Evolutionary conservation across 2,113 vertebrate genomes (phyloP).

Genomic region (Eurystomus gularis): DNA sequence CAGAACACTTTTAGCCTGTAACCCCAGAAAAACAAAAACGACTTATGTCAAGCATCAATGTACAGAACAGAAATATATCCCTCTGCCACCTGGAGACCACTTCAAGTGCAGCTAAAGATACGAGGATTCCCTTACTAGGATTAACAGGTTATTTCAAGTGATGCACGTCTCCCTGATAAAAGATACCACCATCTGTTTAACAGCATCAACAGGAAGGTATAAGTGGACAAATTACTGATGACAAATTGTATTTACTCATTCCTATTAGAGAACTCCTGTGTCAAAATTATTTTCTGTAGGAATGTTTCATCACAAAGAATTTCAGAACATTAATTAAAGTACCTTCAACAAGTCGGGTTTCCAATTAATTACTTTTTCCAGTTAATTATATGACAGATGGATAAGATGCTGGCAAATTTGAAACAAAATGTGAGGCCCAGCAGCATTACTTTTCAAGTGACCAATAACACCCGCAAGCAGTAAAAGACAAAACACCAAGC

Average conservation of each 20-base stretch:
- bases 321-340: slow-evolving; percentile 26
- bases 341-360: slow-evolving; percentile 23
- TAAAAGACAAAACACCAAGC: not conserved
- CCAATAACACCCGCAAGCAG: not conserved
- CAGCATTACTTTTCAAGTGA: not conserved
- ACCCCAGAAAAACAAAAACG: not conserved
- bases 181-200: not conserved
- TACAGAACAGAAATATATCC: not conserved
- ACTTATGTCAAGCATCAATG: not conserved
- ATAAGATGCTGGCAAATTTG: not conserved
- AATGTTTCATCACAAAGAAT: slow-evolving; percentile 9
- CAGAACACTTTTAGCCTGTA: not conserved
- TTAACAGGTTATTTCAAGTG: slow-evolving; percentile 47
- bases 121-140: not conserved
- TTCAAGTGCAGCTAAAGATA: not conserved
- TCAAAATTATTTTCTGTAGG: not conserved
- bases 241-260: not conserved
- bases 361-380: slow-evolving; percentile 37
- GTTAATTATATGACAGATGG: slow-evolving; percentile 24
- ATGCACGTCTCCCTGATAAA: not conserved
- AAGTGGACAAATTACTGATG: not conserved
- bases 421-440: not conserved
- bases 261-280: not conserved
- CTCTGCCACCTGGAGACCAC: not conserved
- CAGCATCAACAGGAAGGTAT: not conserved